Base-by-base conservation (phyloP, 2,888 invertebrate genomes). In the Crocallis elinguaria region DNA sequence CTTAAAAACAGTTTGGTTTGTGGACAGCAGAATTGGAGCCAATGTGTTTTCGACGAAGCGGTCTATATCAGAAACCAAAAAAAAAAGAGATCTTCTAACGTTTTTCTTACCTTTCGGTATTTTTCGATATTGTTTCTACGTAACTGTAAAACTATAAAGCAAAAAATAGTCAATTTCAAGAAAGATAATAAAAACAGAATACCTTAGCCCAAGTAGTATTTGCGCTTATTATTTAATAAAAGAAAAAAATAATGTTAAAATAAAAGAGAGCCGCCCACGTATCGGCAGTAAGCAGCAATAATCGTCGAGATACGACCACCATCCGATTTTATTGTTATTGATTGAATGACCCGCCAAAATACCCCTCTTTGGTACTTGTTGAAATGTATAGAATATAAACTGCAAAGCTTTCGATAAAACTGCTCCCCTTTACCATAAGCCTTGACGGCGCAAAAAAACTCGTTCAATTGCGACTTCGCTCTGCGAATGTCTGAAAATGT, bases 261-360 rank as follows among this genome's bases (percentile, higher is more conserved):
- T n/a, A 33, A 29, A 21, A 45, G 37, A 45, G 39, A 39, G 45
- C 37, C 27, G 27, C 36, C 29, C 53, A 49, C 48, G 53, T 38
- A 33, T 37, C 33, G 48, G 25, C 32, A 49, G 48, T 43, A 54
- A 48, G 42, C 39, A 46, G 59, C 49, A 57, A 55, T 55, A 57
- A 51, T 59, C 55, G 45, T 37, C 51, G 11, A 49, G 46, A 46
- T 55, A 57, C 43, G 48, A 60, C 32, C 49, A 44, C 60, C 53
- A 62, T 62, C 42, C 50, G 57, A 56, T 64, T 62, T 64, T 62
- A 62, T 46, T 64, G 62, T 64, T 64, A 64, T 62, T 64, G 64
- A 64, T 57, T 56, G 51, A 60, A 58, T 64, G 57, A 60, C 61
- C 57, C 48, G 46, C 45, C 44, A 44, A 53, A 57, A 54, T 57